Conservation (phyloP, 2,797 vertebrate species). For the Syngnathus rostellatus region DNA sequence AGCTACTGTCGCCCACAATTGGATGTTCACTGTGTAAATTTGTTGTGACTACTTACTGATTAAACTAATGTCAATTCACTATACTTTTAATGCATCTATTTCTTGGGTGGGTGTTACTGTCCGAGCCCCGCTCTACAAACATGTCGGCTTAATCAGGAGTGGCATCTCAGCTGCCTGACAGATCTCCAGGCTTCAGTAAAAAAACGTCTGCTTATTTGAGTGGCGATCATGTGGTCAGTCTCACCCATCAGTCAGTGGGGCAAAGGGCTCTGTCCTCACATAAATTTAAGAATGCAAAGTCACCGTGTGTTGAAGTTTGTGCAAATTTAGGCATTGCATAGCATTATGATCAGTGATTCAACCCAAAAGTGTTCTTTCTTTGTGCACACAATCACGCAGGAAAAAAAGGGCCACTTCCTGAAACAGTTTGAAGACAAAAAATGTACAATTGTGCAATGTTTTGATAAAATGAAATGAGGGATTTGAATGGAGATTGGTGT, state of each 20-base stretch:
- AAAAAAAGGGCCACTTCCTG: neutral
- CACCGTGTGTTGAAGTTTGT: neutral
- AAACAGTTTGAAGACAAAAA: neutral
- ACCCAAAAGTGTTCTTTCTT: neutral
- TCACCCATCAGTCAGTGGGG: constrained; percentile 14
- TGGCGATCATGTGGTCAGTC: constrained; percentile 22
- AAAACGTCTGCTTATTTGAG: constrained; percentile 24
- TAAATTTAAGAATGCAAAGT: neutral
- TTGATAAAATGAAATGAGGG: neutral
- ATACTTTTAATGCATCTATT: neutral
- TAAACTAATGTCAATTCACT: constrained; percentile 4
- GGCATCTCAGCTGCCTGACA: constrained; percentile 41
- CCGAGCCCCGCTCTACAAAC: constrained; percentile 35
- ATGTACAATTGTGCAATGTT: neutral
- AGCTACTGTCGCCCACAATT: constrained; percentile 42
- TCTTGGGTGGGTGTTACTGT: constrained; percentile 6
- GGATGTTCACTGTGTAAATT: constrained; percentile 5
- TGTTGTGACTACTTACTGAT: neutral
- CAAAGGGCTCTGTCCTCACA: constrained; percentile 20
- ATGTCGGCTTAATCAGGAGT: constrained; percentile 41
- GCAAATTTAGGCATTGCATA: neutral
- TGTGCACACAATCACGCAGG: neutral
- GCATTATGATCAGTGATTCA: neutral
- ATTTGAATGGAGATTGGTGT: neutral
- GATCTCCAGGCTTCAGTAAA: constrained; percentile 35